phyloP scores from a whole-genome alignment of 2,888 invertebrate species.

The Hydrotaea diabolus region DNA sequence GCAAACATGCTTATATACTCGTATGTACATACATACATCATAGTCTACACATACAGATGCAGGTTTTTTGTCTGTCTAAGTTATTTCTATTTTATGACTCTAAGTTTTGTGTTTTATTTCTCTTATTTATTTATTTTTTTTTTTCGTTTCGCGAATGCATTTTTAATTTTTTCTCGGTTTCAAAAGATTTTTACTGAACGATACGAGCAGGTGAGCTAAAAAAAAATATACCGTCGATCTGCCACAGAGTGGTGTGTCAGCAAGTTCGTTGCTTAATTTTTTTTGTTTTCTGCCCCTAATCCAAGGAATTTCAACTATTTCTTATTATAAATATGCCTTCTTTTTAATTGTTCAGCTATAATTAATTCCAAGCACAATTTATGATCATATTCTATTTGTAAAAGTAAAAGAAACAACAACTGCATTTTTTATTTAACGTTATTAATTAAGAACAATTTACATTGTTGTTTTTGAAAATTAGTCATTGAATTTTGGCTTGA shows the following conservation, averaged over 20 bases:
- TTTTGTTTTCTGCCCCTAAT: slow-evolving; percentile 20
- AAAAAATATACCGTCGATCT: not conserved
- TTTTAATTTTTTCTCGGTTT: slow-evolving; percentile 5
- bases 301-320: slow-evolving; percentile 30
- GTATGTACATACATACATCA: no score
- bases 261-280: slow-evolving; percentile 17
- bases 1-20: no score
- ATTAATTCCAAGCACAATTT: not conserved
- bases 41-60: no score
- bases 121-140: not conserved
- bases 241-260: not conserved
- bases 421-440: not conserved
- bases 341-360: not conserved
- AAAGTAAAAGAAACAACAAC: not conserved
- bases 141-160: not conserved
- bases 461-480: not conserved
- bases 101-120: not conserved
- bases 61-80: no score
- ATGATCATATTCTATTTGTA: slow-evolving; percentile 15
- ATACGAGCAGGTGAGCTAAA: not conserved
- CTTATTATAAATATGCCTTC: no score
- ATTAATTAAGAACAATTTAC: slow-evolving; percentile 5
- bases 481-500: not conserved
- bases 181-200: not conserved
- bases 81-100: no score